phyloP scores from a whole-genome alignment of 2,888 invertebrate species.

The Diarsia brunnea region DNA sequence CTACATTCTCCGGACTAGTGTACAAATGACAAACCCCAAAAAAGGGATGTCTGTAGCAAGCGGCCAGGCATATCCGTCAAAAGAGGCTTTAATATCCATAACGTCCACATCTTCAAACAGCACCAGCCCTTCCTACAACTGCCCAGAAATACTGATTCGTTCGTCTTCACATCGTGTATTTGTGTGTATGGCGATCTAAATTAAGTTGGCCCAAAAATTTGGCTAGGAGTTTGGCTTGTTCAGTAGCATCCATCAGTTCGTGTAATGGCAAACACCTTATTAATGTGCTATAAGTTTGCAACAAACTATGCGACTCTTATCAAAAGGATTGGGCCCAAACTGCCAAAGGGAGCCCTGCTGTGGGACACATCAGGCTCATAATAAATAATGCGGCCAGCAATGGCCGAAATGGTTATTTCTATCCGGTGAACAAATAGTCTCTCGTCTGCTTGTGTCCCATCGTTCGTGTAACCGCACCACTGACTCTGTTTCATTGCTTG shows the following conservation, averaged over 20 bases:
- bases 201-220: background rate
- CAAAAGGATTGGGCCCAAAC: no score
- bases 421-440: background rate
- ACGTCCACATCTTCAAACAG: background rate
- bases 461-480: background rate
- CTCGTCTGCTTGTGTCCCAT: background rate
- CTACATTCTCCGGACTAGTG: background rate
- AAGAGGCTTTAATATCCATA: background rate
- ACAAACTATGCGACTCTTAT: background rate
- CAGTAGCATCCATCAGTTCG: background rate
- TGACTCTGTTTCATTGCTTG: constrained; percentile 8
- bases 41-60: background rate
- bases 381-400: background rate
- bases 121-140: no score
- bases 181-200: background rate
- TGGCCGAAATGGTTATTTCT: background rate
- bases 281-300: background rate
- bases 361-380: no score
- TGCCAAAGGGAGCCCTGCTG: no score
- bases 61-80: background rate
- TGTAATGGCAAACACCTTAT: background rate
- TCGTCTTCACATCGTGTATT: background rate
- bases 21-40: background rate
- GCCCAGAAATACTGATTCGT: background rate
- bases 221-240: background rate